These are phyloP conservation scores for Perdita meconis DNA, from an alignment of 2,888 invertebrate species.

Conservation along the genomic window DNA sequence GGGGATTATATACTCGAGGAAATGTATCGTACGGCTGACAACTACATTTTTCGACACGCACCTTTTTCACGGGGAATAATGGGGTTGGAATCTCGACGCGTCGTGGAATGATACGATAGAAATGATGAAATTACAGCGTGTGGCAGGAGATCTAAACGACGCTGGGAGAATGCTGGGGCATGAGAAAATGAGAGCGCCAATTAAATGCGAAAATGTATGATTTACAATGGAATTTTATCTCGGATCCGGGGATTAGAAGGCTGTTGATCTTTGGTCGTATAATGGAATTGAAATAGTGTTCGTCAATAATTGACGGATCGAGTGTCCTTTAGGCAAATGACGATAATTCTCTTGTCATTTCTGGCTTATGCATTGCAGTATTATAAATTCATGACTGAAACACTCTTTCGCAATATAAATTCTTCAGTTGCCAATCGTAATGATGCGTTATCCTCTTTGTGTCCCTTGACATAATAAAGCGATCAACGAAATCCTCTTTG, in stretches of 20 bases:
- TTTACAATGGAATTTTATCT: not conserved
- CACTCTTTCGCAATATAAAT: not conserved
- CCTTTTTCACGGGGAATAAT: slow-evolving; percentile 34
- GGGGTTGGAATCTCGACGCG: slow-evolving; percentile 17
- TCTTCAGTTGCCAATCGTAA: not conserved
- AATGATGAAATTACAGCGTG: not conserved
- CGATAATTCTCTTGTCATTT: not conserved
- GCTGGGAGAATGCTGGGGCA: not conserved
- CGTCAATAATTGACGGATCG: not conserved
- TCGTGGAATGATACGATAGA: slow-evolving; percentile 2
- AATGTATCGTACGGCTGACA: slow-evolving; percentile 66
- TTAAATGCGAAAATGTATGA: not conserved
- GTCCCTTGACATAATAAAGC: not conserved
- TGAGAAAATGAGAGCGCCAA: not conserved
- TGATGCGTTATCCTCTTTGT: not conserved
- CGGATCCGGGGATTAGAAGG: not conserved
- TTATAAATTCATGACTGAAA: not conserved
- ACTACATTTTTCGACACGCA: slow-evolving; percentile 64
- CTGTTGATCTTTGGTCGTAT: not conserved
- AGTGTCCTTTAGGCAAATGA: not conserved
- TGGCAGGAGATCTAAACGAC: slow-evolving; percentile 19
- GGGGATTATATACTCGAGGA: slow-evolving; percentile 46
- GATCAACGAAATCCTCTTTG: not conserved
- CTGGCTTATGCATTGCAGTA: not conserved
- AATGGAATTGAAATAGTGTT: not conserved